These are phyloP conservation scores for Rhinatrema bivittatum DNA, from an alignment of 2,797 vertebrate species.

Conservation along the genomic window DNA sequence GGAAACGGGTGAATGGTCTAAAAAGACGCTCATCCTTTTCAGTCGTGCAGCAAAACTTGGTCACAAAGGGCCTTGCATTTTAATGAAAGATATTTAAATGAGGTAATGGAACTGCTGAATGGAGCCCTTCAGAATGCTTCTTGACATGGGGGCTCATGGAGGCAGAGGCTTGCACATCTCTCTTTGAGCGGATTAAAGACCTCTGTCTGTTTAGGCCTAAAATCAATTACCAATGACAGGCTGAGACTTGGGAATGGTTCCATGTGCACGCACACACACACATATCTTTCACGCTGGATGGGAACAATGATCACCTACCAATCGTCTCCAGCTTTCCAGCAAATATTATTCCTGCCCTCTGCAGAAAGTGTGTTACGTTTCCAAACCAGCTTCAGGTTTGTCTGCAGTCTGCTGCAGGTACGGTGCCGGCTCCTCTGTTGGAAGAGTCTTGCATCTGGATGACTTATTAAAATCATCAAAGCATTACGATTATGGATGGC, in stretches of 20 bases:
- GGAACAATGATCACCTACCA: too few species aligned
- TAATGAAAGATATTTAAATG: constrained; percentile 11
- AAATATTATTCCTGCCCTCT: too few species aligned
- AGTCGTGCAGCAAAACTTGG: neutral
- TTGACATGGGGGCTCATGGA: constrained; percentile 9
- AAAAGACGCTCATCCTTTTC: neutral
- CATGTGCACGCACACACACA: neutral
- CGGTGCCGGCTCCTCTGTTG: too few species aligned
- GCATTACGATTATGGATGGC: too few species aligned
- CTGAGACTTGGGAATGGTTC: neutral
- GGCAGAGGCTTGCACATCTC: neutral
- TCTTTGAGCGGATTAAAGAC: constrained; percentile 5
- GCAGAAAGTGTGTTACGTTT: too few species aligned
- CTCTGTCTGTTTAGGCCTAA: constrained; percentile 12
- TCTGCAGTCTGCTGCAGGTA: too few species aligned
- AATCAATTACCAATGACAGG: constrained; percentile 4
- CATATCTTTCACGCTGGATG: neutral
- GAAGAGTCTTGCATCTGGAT: too few species aligned
- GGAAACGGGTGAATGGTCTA: neutral
- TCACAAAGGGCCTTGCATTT: constrained; percentile 15
- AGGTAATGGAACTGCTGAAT: neutral
- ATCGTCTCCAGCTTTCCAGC: too few species aligned
- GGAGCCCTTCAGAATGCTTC: neutral
- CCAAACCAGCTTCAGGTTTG: too few species aligned
- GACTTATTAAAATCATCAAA: too few species aligned